phyloP scores from a whole-genome alignment of 1,140 invertebrate species.

The Ditylenchus dipsaci region DNA sequence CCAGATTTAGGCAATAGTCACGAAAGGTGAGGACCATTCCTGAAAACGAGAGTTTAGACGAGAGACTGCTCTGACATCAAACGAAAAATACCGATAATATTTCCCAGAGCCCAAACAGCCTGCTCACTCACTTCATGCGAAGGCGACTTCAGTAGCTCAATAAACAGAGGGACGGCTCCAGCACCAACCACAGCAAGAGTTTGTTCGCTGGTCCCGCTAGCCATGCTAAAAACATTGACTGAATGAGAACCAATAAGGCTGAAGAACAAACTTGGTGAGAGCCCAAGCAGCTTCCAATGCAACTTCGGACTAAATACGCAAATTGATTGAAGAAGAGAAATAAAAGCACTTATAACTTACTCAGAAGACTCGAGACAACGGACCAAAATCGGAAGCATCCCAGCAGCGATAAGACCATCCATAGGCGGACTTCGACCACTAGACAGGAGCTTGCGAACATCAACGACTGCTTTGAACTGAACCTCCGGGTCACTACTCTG shows the following conservation, averaged over 20 bases:
- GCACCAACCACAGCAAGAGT: constrained; percentile 87
- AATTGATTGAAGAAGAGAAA: constrained; percentile 26
- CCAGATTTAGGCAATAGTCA: constrained; percentile 83
- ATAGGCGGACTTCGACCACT: constrained; percentile 97
- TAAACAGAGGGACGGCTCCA: constrained; percentile 87
- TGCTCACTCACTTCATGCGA: constrained; percentile 97
- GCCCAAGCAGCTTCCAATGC: constrained; percentile 99
- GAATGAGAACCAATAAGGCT: no score
- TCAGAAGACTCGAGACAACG: constrained; percentile 78
- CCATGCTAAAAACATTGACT: constrained; percentile 65
- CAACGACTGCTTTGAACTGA: constrained; percentile 41
- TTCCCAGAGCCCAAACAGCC: constrained; percentile 94
- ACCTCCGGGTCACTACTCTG: constrained; percentile 31
- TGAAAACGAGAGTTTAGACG: constrained; percentile 13
- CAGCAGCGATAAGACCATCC: constrained; percentile 83
- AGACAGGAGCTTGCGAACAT: constrained; percentile 77
- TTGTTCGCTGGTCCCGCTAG: constrained; percentile 87
- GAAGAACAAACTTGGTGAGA: constrained; percentile 72
- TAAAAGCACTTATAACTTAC: constrained; percentile 61
- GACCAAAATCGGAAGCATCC: constrained; percentile 87
- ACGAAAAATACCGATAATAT: constrained; percentile 75
- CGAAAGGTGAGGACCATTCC: constrained; percentile 82
- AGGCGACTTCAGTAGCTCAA: constrained; percentile 77
- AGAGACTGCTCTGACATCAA: constrained; percentile 9
- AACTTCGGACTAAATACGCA: constrained; percentile 70